These are phyloP conservation scores for Aphidius gifuensis DNA, from an alignment of 1,140 invertebrate species.

Conservation along the genomic window DNA sequence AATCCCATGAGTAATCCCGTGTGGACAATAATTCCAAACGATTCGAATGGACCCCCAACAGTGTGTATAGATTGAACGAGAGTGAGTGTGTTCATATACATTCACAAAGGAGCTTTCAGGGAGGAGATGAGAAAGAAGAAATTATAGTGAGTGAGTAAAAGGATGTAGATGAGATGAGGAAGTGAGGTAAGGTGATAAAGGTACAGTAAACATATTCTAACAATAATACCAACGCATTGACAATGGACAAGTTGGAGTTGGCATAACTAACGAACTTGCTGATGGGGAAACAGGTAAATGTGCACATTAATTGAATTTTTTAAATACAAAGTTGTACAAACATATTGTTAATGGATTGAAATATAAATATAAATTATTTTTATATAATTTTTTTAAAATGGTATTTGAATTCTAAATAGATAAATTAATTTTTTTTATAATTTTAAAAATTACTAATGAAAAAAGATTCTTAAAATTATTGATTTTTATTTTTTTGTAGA, in stretches of 20 bases:
- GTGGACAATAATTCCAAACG: slow-evolving; percentile 25
- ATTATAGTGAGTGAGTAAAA: not conserved
- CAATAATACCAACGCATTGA: slow-evolving; percentile 25
- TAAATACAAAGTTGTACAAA: too few species aligned
- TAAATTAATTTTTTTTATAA: too few species aligned
- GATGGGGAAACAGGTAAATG: slow-evolving; percentile 8
- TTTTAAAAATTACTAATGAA: too few species aligned
- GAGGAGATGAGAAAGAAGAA: slow-evolving; percentile 2
- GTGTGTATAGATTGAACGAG: not conserved
- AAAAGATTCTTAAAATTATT: too few species aligned
- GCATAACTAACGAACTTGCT: slow-evolving; percentile 32
- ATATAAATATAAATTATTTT: too few species aligned
- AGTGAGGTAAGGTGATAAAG: not conserved
- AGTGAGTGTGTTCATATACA: not conserved
- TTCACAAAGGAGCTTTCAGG: not conserved
- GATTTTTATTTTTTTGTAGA: too few species aligned
- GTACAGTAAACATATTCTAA: slow-evolving; percentile 5
- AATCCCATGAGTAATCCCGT: slow-evolving; percentile 26
- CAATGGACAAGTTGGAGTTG: slow-evolving; percentile 29
- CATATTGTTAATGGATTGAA: too few species aligned
- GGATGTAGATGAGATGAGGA: not conserved
- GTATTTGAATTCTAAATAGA: too few species aligned
- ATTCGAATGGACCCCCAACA: slow-evolving; percentile 9
- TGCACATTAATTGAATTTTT: too few species aligned
- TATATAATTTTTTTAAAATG: too few species aligned